Conservation (phyloP, 2,888 invertebrate genomes). For the Archaeoteleia sp. region DNA sequence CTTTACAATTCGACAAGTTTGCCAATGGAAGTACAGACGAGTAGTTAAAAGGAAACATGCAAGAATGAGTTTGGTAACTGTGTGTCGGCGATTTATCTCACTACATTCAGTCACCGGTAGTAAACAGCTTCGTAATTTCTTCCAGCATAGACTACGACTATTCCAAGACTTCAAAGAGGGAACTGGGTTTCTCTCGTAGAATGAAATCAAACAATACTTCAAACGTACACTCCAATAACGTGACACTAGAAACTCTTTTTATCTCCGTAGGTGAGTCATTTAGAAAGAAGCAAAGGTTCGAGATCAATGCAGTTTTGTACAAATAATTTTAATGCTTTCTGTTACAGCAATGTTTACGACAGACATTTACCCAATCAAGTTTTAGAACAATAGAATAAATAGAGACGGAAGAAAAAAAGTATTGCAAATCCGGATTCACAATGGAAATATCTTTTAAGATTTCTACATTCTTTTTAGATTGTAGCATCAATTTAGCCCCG, state of each 20-base stretch:
- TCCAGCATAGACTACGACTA: slow-evolving; percentile 24
- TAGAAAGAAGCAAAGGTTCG: slow-evolving; percentile 8
- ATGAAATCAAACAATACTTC: slow-evolving; percentile 38
- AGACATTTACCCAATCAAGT: no score
- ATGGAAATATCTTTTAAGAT: no score
- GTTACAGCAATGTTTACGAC: no score
- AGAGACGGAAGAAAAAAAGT: no score
- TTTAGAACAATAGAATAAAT: no score
- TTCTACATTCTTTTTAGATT: no score
- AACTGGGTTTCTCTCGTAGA: slow-evolving; percentile 18
- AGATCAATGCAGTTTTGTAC: slow-evolving; percentile 14
- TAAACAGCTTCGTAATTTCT: slow-evolving; percentile 46
- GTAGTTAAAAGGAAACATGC: slow-evolving; percentile 39
- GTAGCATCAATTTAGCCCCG: no score
- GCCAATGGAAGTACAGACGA: slow-evolving; percentile 34
- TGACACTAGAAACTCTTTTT: slow-evolving; percentile 25
- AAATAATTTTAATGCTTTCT: no score
- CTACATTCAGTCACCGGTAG: slow-evolving; percentile 33
- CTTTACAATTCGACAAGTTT: slow-evolving; percentile 35
- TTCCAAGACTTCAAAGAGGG: slow-evolving; percentile 35
- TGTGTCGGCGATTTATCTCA: slow-evolving; percentile 40
- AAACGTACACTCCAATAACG: slow-evolving; percentile 25
- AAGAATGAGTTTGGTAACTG: slow-evolving; percentile 40
- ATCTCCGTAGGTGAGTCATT: slow-evolving; percentile 29
- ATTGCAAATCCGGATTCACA: no score